phyloP scores from a whole-genome alignment of 2,797 vertebrate genomes.

The Morelia viridis region DNA sequence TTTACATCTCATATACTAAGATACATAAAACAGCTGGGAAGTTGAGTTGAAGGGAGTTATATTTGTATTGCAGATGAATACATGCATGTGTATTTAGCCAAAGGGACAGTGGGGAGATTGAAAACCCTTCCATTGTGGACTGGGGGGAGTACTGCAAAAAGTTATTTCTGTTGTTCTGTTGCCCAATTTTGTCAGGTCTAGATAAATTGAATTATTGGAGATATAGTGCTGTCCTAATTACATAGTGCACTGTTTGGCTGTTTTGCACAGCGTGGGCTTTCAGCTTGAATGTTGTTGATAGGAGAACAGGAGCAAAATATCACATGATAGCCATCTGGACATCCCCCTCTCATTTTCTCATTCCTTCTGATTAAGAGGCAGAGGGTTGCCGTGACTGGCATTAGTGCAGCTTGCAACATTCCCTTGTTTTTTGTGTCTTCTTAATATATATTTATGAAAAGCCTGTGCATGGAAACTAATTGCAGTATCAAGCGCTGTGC shows the following conservation, averaged over 20 bases:
- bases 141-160: not conserved
- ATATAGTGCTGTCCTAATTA: constrained; percentile 35
- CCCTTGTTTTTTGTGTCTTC: not conserved
- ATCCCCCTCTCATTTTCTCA: constrained; percentile 53
- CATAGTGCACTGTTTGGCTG: constrained; percentile 18
- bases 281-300: constrained; percentile 61
- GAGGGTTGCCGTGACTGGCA: constrained; percentile 44
- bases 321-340: constrained; percentile 63
- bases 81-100: not conserved
- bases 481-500: not conserved
- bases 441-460: constrained; percentile 35
- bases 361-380: constrained; percentile 57
- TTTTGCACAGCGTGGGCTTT: constrained; percentile 43
- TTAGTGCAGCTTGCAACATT: constrained; percentile 43
- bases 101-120: not conserved
- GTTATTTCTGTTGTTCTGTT: not conserved
- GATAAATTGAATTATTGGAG: constrained; percentile 27
- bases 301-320: constrained; percentile 66
- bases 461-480: not conserved
- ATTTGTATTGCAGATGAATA: not conserved
- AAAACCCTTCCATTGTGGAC: not conserved
- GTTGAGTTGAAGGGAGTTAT: not conserved
- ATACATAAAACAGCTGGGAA: not conserved
- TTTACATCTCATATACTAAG: not conserved
- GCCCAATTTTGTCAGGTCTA: not conserved